Base-by-base conservation (phyloP, 2,113 vertebrate genomes). In the Planiliza haematocheilus region DNA sequence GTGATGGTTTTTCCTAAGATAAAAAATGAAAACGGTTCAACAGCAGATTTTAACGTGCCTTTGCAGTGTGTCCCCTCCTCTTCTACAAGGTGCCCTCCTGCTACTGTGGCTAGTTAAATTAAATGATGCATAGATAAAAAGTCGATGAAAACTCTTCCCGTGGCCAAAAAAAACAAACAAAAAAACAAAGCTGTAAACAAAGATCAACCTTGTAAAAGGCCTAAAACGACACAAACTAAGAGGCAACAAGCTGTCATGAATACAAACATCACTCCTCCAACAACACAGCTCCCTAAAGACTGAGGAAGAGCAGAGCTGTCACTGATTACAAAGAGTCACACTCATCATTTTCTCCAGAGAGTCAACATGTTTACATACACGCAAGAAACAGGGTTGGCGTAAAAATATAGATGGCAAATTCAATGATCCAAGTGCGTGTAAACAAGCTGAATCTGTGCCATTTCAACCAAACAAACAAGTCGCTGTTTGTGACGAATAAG, bases 161-260 rank as follows among this genome's bases (percentile, higher is more conserved):
- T 30, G 24, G 24, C 24, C 5, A 30, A 30, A 30, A 13, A n/a
- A 17, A 18, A 10, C 16, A 13, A 52, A n/a, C n/a, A 51, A 38
- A 30, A 4, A 56, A 43, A 34, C 24, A 30, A 7, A 67, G 43
- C 63, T 83, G 77, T 83, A 83, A 86, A 86, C 84, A 68, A 52
- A 2, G 46, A 12, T 38, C 16, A 2, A 45, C 61, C 41, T 46
- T 4, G 24, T 13, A 7, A 17, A 21, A 71, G 60, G 17, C 42
- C 17, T 14, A 10, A 24, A 21, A 8, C 4, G 20, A 42, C n/a
- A n/a, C 8, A 43, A 49, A 53, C 4, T 8, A 39, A 34, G 17
- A 42, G 42, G 14, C 13, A 21, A 20, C 11, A 62, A 49, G 34
- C 11, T 18, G 45, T 9, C 7, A 12, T 5, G 8, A 24, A 34